Conservation (phyloP, 2,888 invertebrate genomes). For the Anthophora plumipes region DNA sequence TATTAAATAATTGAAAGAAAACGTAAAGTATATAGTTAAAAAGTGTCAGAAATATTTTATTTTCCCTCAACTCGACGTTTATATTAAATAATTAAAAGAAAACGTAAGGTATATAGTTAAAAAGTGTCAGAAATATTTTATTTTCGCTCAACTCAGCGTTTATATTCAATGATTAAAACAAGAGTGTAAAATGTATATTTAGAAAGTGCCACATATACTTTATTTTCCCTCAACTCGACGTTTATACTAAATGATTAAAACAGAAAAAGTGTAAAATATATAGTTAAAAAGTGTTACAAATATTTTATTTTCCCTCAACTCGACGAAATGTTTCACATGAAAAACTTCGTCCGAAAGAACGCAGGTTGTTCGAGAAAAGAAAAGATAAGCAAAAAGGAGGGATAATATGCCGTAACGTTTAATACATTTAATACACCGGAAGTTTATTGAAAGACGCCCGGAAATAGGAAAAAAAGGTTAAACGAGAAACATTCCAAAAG, state of each 20-base stretch:
- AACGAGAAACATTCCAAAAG: conserved; percentile 46
- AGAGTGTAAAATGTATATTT: no score
- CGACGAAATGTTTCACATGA: not conserved
- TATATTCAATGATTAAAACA: no score
- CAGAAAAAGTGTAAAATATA: not conserved
- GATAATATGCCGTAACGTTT: not conserved
- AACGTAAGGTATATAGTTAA: no score
- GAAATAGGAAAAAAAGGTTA: conserved; percentile 50
- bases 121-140: no score
- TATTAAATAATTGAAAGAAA: no score
- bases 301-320: not conserved
- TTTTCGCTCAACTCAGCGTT: no score
- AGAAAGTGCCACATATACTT: no score
- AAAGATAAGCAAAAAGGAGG: not conserved
- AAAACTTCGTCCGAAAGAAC: not conserved
- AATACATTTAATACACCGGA: conserved; percentile 48
- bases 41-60: no score
- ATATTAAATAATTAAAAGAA: no score
- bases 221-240: no score
- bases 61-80: no score
- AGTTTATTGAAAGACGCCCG: conserved; percentile 56
- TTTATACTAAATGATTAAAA: not conserved
- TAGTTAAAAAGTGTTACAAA: not conserved
- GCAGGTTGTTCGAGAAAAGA: not conserved
- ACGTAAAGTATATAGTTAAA: no score